Evolutionary conservation across 2,113 vertebrate species (phyloP).

Genomic region (Sapajus apella): DNA sequence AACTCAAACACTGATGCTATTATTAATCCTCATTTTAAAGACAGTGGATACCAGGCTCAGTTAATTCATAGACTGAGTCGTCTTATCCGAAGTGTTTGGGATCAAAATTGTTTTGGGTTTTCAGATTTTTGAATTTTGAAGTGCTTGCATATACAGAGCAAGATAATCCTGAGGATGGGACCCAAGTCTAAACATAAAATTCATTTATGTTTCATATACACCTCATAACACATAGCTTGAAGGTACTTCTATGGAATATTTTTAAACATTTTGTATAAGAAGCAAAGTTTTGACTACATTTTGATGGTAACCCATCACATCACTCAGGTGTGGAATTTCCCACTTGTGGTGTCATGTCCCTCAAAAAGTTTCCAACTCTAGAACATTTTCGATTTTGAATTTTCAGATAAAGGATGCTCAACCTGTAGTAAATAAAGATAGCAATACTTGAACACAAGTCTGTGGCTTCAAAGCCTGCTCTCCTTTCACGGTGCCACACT

Average conservation of each 20-base stretch:
- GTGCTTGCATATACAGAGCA: background rate
- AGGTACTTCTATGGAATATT: background rate
- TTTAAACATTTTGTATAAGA: background rate
- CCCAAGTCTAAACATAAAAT: background rate
- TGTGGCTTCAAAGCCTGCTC: background rate
- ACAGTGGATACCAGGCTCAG: background rate
- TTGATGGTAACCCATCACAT: background rate
- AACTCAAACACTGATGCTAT: background rate
- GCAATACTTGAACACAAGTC: conserved; percentile 17
- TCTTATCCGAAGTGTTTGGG: background rate
- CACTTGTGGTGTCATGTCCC: background rate
- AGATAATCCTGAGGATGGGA: background rate
- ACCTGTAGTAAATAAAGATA: background rate
- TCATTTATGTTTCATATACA: background rate
- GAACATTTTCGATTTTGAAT: background rate
- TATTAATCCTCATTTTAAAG: conserved; percentile 23
- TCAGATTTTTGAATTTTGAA: background rate
- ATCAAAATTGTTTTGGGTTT: background rate
- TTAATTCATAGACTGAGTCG: background rate
- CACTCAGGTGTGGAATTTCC: background rate
- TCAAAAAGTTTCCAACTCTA: background rate
- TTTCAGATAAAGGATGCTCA: background rate
- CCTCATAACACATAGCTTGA: background rate
- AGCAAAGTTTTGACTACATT: background rate
- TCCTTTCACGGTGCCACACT: background rate